These are phyloP conservation scores for Salpingus planirostris DNA, from an alignment of 2,888 invertebrate genomes.

Conservation along the genomic window DNA sequence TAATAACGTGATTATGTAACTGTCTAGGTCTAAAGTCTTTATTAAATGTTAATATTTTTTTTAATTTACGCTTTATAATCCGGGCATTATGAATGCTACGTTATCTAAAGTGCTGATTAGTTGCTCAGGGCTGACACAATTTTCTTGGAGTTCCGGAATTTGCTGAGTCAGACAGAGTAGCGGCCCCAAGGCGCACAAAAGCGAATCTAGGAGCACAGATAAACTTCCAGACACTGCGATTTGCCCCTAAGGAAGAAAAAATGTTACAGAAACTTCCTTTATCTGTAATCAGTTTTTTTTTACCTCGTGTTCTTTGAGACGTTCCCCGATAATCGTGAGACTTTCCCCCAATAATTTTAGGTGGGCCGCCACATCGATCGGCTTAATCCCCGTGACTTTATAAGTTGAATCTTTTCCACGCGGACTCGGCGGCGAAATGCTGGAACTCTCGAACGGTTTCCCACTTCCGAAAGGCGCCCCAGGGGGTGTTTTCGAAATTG, in stretches of 20 bases:
- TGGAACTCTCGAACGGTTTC: constrained; percentile 24
- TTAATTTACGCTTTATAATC: constrained; percentile 45
- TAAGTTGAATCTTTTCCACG: constrained; percentile 38
- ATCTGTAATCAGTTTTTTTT: constrained; percentile 2
- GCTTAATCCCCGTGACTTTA: constrained; percentile 65
- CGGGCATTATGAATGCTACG: constrained; percentile 91
- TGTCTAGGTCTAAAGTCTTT: no score
- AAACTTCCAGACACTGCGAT: constrained; percentile 92
- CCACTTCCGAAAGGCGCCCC: constrained; percentile 15
- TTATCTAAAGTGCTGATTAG: constrained; percentile 71
- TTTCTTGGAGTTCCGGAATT: constrained; percentile 64
- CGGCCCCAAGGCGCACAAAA: constrained; percentile 86
- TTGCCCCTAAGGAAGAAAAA: constrained; percentile 79
- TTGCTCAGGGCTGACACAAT: constrained; percentile 47
- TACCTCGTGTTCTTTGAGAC: constrained; percentile 87
- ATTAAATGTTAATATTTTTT: no score
- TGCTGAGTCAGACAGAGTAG: constrained; percentile 78
- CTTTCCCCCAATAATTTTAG: constrained; percentile 87
- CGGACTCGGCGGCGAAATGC: constrained; percentile 36
- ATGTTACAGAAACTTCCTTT: constrained; percentile 10
- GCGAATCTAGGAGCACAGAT: constrained; percentile 84
- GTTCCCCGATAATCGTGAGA: constrained; percentile 84
- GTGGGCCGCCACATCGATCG: constrained; percentile 88
- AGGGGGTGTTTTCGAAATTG: constrained; percentile 14
- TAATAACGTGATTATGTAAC: no score